Conservation (phyloP, 2,113 vertebrate genomes). For the Sialia sialis region DNA sequence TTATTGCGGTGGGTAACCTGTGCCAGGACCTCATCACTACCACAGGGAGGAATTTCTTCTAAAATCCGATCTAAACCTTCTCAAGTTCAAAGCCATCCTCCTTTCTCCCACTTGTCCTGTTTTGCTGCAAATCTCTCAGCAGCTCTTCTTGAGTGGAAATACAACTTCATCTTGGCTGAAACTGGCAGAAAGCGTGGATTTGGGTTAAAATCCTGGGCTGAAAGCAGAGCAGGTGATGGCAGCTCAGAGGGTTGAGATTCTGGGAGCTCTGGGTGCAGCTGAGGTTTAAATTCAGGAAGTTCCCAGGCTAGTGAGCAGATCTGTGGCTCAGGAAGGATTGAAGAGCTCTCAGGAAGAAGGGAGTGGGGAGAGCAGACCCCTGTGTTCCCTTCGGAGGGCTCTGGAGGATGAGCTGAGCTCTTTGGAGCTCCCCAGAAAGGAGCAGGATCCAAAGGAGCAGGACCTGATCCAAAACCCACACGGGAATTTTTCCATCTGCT, state of each 20-base stretch:
- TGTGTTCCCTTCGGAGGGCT: not conserved
- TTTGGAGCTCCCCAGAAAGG: rapidly evolving
- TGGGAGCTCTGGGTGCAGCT: not conserved
- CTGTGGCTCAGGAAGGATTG: not conserved
- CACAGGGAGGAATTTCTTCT: not conserved
- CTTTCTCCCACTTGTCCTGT: not conserved
- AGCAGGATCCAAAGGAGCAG: not conserved
- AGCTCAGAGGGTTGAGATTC: not conserved
- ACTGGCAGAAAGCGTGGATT: not conserved
- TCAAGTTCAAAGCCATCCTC: not conserved
- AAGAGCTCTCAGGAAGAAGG: not conserved
- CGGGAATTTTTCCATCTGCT: not conserved
- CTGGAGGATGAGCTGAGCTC: not conserved
- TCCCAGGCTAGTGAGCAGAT: not conserved
- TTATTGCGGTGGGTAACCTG: not conserved
- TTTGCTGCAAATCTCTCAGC: not conserved
- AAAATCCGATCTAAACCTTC: not conserved
- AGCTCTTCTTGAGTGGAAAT: not conserved
- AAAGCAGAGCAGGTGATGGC: not conserved
- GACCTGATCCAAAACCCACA: not conserved
- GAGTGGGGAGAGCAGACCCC: not conserved
- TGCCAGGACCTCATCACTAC: not conserved
- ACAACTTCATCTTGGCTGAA: not conserved
- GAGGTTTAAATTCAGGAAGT: not conserved
- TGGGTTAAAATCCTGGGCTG: not conserved